A percentile compares a stretch with the other conserved stretches of the same genome.
These are phyloP conservation scores for Dryobates pubescens DNA, from an alignment of 2,797 vertebrate species.

Conservation along the genomic window DNA sequence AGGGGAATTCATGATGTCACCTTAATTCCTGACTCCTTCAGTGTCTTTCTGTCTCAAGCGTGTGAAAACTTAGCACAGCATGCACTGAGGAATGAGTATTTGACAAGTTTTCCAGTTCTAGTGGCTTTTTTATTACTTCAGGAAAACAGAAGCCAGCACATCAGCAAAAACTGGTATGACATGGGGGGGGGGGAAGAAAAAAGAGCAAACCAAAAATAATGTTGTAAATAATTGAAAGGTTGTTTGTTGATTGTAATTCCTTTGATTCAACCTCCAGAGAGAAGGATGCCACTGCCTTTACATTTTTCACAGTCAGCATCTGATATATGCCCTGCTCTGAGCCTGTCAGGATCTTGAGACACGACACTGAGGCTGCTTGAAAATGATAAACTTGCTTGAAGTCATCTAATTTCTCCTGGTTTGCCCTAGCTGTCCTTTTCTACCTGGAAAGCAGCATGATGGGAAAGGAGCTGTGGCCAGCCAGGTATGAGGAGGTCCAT, in stretches of 20 bases:
- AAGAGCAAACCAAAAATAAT: background rate
- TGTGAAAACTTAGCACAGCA: fast-evolving
- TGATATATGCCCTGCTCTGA: background rate
- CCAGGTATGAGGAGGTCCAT: fast-evolving
- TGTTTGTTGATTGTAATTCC: background rate
- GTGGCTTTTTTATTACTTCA: constrained; percentile 59
- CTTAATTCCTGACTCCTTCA: background rate
- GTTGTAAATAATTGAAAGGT: constrained; percentile 12
- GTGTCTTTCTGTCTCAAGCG: background rate
- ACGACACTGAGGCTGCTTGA: background rate
- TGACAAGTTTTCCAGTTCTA: background rate
- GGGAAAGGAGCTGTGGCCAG: background rate
- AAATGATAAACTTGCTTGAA: background rate
- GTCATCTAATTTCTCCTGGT: background rate
- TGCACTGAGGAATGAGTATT: fast-evolving
- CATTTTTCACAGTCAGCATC: background rate
- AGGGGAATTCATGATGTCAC: background rate
- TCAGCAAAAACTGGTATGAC: background rate
- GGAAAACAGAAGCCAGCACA: constrained; percentile 3
- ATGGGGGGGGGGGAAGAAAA: background rate
- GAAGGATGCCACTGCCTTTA: background rate
- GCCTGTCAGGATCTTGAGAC: background rate
- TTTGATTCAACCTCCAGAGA: background rate
- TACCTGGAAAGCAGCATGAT: fast-evolving
- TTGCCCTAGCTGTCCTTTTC: background rate